phyloP scores from a whole-genome alignment of 2,113 vertebrate species.

The Cichladusa arquata region DNA sequence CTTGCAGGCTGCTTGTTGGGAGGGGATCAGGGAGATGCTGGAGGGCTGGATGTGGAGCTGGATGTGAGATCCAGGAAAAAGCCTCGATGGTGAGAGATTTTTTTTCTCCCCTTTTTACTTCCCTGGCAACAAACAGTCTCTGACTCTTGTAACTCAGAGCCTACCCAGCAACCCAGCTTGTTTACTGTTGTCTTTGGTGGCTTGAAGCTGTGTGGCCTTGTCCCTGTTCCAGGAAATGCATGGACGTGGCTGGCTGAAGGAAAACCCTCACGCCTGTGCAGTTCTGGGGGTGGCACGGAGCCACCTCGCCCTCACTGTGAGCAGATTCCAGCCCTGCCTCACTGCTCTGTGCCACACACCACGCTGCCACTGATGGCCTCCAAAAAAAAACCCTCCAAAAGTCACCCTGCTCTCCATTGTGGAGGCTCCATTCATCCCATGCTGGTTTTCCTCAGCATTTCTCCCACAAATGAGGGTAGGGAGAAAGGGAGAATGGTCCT shows the following conservation, averaged over 20 bases:
- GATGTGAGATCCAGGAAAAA: not conserved
- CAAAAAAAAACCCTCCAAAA: not conserved
- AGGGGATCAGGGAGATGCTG: not conserved
- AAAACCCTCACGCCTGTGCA: constrained; percentile 14
- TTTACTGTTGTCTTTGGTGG: constrained; percentile 34
- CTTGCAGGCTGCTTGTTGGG: not conserved
- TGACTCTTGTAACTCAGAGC: not conserved
- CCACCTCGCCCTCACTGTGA: constrained; percentile 53
- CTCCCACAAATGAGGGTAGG: rapidly evolving
- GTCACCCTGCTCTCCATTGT: not conserved
- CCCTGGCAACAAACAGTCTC: not conserved
- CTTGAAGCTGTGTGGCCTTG: constrained; percentile 66
- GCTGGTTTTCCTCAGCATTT: not conserved
- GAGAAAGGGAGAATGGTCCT: not conserved
- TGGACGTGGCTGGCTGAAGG: constrained; percentile 16
- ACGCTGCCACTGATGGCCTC: not conserved
- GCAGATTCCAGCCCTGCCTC: not conserved
- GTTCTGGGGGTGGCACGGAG: constrained; percentile 28
- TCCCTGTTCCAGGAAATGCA: constrained; percentile 42
- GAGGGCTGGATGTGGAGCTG: not conserved
- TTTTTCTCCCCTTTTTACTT: not conserved
- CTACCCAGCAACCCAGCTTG: constrained; percentile 3
- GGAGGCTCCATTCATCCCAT: not conserved
- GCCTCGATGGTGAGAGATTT: not conserved
- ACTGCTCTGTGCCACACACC: constrained; percentile 52